These are phyloP conservation scores for Origma solitaria DNA, from an alignment of 2,113 vertebrate species.

Conservation along the genomic window DNA sequence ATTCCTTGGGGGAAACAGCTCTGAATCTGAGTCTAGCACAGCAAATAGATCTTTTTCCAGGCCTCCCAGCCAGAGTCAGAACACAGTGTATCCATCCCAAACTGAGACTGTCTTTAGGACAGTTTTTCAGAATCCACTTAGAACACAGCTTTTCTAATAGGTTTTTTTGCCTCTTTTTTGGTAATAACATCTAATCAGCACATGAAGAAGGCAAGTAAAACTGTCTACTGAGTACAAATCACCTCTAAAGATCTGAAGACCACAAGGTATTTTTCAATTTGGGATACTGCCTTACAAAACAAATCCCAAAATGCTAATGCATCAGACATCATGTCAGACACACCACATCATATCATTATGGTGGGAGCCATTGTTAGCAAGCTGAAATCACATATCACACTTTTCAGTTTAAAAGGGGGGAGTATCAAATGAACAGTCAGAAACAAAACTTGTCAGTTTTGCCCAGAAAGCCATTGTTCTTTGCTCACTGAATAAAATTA, in stretches of 20 bases:
- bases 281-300: constrained; percentile 27
- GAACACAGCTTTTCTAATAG: background rate
- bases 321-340: constrained; percentile 26
- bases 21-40: background rate
- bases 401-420: constrained; percentile 68
- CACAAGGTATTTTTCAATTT: constrained; percentile 28
- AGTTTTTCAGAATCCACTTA: background rate
- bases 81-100: background rate
- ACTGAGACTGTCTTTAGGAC: background rate
- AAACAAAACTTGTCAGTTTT: constrained; percentile 69
- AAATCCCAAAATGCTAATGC: background rate
- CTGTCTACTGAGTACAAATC: constrained; percentile 2
- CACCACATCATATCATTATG: constrained; percentile 24
- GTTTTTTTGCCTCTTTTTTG: background rate
- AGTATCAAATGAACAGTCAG: constrained; percentile 73
- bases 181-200: background rate
- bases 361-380: constrained; percentile 49
- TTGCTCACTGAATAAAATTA: constrained; percentile 29
- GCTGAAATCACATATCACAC: constrained; percentile 58
- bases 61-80: background rate
- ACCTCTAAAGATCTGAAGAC: constrained; percentile 19
- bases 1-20: background rate
- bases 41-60: background rate
- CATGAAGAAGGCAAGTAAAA: background rate
- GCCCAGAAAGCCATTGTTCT: constrained; percentile 61